Conservation (phyloP, 30 jellyfish, hydroid and myxozoan species). For the Sanderia malayensis region DNA sequence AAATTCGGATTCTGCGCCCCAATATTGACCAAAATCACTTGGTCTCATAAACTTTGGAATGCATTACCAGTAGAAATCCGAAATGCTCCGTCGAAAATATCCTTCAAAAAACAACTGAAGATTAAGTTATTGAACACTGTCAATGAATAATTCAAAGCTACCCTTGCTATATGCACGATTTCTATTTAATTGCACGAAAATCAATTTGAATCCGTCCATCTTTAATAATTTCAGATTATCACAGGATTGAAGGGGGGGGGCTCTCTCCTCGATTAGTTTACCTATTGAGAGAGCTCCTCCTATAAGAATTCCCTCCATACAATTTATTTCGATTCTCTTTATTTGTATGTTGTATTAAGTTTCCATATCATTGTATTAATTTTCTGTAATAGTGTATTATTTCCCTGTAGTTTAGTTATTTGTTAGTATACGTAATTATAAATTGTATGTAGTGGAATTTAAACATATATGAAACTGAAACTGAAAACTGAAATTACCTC, state of each 20-base stretch:
- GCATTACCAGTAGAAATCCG: slow-evolving; percentile 41
- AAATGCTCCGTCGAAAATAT: slow-evolving; percentile 33
- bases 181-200: not conserved
- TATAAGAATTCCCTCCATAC: slow-evolving; percentile 1
- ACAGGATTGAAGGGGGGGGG: slow-evolving; percentile 7
- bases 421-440: not conserved
- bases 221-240: not conserved
- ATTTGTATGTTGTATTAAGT: not conserved
- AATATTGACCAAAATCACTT: no score
- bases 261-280: no score
- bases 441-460: not conserved
- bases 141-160: slow-evolving; percentile 12
- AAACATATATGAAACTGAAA: no score
- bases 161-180: slow-evolving; percentile 9
- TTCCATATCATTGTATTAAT: not conserved
- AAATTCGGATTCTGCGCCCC: no score
- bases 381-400: not conserved
- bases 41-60: no score
- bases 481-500: no score
- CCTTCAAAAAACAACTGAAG: slow-evolving; percentile 30
- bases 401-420: not conserved
- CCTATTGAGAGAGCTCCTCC: slow-evolving; percentile 6
- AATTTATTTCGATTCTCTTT: not conserved
- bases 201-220: slow-evolving; percentile 1
- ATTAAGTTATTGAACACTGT: slow-evolving; percentile 35